phyloP scores from a whole-genome alignment of 2,888 invertebrate genomes.

The Polyploca ridens region DNA sequence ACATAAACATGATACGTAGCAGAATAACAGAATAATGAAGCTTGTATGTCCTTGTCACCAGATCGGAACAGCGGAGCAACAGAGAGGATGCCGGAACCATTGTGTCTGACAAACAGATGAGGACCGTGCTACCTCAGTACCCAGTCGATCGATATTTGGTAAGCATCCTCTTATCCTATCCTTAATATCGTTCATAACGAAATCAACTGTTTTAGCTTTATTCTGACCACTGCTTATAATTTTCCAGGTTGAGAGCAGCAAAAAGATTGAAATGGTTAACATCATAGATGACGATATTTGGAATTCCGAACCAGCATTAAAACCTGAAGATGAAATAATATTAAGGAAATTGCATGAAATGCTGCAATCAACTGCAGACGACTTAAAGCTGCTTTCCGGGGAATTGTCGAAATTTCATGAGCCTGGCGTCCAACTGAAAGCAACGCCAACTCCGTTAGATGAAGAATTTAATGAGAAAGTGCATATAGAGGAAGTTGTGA shows the following conservation, averaged over 20 bases:
- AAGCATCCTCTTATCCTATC: constrained; percentile 37
- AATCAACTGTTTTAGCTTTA: not conserved
- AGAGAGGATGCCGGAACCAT: constrained; percentile 78
- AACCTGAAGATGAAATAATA: constrained; percentile 77
- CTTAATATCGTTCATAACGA: not conserved
- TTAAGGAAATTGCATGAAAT: constrained; percentile 75
- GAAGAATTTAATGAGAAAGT: constrained; percentile 79
- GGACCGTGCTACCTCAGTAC: constrained; percentile 53
- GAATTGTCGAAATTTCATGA: constrained; percentile 68
- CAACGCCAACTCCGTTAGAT: constrained; percentile 69
- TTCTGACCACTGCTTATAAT: not conserved
- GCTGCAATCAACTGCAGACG: constrained; percentile 78
- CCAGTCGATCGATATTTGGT: constrained; percentile 83
- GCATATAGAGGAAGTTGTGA: constrained; percentile 77
- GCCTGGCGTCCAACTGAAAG: constrained; percentile 62
- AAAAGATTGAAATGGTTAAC: constrained; percentile 74
- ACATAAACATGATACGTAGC: not conserved
- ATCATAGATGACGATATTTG: constrained; percentile 75
- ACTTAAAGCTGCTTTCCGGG: constrained; percentile 73
- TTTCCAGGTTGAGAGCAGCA: constrained; percentile 78
- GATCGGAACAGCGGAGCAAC: constrained; percentile 60
- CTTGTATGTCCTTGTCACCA: constrained; percentile 43
- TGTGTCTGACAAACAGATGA: constrained; percentile 82
- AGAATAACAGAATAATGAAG: not conserved
- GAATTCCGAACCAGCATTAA: constrained; percentile 70